Conservation (phyloP, 2,888 invertebrate genomes). For the Drosophila maculinotata region DNA sequence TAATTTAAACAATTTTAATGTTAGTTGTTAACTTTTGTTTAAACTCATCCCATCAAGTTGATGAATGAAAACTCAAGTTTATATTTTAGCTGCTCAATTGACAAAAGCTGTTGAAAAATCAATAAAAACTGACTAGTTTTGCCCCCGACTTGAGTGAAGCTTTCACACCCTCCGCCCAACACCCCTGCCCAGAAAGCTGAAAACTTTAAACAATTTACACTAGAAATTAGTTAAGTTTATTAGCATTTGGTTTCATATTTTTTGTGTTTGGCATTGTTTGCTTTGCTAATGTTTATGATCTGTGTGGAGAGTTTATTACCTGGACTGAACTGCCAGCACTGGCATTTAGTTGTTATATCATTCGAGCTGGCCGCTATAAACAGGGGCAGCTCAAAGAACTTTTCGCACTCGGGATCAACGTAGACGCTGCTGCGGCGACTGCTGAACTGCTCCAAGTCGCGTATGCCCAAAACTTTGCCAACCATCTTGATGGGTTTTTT, state of each 20-base stretch:
- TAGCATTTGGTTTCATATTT: slow-evolving; percentile 12
- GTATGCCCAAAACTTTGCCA: slow-evolving; percentile 84
- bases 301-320: slow-evolving; percentile 73
- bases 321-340: slow-evolving; percentile 84
- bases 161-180: too few species aligned
- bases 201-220: slow-evolving; percentile 15
- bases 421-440: slow-evolving; percentile 85
- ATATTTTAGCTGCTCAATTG: neutral
- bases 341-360: slow-evolving; percentile 84
- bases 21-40: neutral
- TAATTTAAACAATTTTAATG: slow-evolving; percentile 7
- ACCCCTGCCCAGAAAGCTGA: neutral
- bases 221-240: slow-evolving; percentile 28
- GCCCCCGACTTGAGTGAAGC: slow-evolving; percentile 8
- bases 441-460: slow-evolving; percentile 84
- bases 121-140: slow-evolving; percentile 17
- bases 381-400: slow-evolving; percentile 84
- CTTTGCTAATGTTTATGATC: slow-evolving; percentile 21
- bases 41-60: neutral
- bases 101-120: slow-evolving; percentile 13
- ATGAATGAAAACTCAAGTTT: neutral
- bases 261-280: slow-evolving; percentile 23
- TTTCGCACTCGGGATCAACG: slow-evolving; percentile 85
- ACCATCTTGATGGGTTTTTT: slow-evolving; percentile 76
- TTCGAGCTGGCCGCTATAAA: slow-evolving; percentile 84